A percentile compares a stretch with the other conserved stretches of the same genome.
phyloP scores from a whole-genome alignment of 2,888 invertebrate genomes.

The Calliphora vomitoria region DNA sequence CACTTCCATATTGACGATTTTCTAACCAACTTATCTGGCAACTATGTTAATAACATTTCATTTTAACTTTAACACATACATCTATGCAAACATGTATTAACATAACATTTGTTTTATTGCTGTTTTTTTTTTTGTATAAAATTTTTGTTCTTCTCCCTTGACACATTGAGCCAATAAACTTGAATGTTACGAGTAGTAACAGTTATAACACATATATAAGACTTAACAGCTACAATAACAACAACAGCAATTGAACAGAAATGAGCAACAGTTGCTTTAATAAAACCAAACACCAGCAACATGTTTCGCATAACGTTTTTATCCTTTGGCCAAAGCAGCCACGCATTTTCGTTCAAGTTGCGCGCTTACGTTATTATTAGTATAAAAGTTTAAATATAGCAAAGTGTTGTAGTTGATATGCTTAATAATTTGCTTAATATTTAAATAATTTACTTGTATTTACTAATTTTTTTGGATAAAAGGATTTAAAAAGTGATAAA shows the following conservation, averaged over 20 bases:
- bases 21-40: not conserved
- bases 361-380: constrained; percentile 30
- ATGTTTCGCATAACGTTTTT: constrained; percentile 79
- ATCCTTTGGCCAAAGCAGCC: constrained; percentile 78
- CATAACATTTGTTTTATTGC: constrained; percentile 9
- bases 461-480: no score
- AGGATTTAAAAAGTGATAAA: no score
- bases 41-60: constrained; percentile 4
- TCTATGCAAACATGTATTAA: not conserved
- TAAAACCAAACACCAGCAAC: constrained; percentile 62
- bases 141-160: constrained; percentile 77
- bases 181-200: constrained; percentile 68
- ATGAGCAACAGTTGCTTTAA: constrained; percentile 82
- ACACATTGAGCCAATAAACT: constrained; percentile 81
- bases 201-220: not conserved
- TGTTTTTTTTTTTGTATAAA: constrained; percentile 18
- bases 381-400: not conserved
- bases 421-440: not conserved
- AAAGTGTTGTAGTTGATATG: not conserved
- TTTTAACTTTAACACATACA: not conserved
- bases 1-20: no score
- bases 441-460: not conserved
- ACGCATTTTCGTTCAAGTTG: constrained; percentile 20
- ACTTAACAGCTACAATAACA: not conserved
- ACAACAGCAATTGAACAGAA: constrained; percentile 50